Conservation (phyloP, 2,113 vertebrate species). For the Zeus faber region DNA sequence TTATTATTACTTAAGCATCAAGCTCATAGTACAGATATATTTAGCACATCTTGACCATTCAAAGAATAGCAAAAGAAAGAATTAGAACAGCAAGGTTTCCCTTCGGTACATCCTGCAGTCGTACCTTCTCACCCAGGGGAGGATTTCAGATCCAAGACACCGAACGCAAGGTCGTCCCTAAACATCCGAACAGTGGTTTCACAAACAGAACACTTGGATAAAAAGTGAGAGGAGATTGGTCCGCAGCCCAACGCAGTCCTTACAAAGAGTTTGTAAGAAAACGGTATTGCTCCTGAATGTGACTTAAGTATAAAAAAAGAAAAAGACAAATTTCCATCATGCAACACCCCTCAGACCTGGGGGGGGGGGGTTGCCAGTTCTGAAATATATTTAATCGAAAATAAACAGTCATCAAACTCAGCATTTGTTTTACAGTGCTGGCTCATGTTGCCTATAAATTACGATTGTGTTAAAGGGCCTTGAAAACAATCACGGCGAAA, state of each 20-base stretch:
- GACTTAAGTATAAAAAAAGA: neutral
- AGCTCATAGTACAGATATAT: slow-evolving; percentile 80
- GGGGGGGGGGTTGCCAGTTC: too few species aligned
- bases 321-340: too few species aligned
- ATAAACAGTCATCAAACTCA: slow-evolving; percentile 18
- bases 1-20: slow-evolving; percentile 72
- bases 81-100: slow-evolving; percentile 72
- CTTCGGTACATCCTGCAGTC: slow-evolving; percentile 56
- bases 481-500: slow-evolving; percentile 9
- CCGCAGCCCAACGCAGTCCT: slow-evolving; percentile 52
- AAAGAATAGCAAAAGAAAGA: slow-evolving; percentile 78
- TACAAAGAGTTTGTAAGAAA: slow-evolving; percentile 50
- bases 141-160: slow-evolving; percentile 16
- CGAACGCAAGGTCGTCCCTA: slow-evolving; percentile 23
- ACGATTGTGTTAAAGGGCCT: slow-evolving; percentile 2
- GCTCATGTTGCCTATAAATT: slow-evolving; percentile 18
- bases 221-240: too few species aligned
- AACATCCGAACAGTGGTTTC: neutral
- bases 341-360: too few species aligned
- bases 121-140: slow-evolving; percentile 24
- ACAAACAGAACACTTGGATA: neutral
- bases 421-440: slow-evolving; percentile 20
- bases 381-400: slow-evolving; percentile 34
- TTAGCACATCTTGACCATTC: slow-evolving; percentile 80
- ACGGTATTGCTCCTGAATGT: slow-evolving; percentile 33